Percentiles rank a stretch among this genome's conserved stretches.
These are phyloP conservation scores for Lordiphosa stackelbergi DNA, from an alignment of 1,140 invertebrate species.

Conservation along the genomic window DNA sequence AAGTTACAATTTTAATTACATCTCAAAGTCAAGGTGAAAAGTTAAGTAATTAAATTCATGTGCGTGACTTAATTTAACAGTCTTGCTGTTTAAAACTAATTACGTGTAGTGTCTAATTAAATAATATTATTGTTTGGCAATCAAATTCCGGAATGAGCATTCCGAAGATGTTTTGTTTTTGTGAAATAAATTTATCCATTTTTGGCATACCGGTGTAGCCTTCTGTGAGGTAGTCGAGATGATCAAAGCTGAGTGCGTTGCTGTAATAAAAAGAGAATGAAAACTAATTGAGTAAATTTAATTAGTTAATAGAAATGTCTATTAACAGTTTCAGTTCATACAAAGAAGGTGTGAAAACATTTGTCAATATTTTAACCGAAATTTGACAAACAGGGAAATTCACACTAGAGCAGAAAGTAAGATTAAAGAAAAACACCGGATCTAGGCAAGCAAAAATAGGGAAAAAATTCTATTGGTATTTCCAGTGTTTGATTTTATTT, in stretches of 20 bases:
- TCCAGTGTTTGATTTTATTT: too few relatives aligned
- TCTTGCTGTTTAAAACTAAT: slow-evolving; percentile 22
- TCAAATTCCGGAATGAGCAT: background rate
- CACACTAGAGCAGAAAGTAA: too few relatives aligned
- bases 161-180: background rate
- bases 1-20: background rate
- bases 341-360: background rate
- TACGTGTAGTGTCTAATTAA: slow-evolving; percentile 14
- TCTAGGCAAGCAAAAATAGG: too few relatives aligned
- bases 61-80: slow-evolving; percentile 33
- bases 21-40: too few relatives aligned
- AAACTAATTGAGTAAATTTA: background rate
- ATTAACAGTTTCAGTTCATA: slow-evolving; percentile 9
- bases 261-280: slow-evolving; percentile 5
- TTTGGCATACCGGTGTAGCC: slow-evolving; percentile 1
- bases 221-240: slow-evolving; percentile 26
- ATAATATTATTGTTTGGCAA: background rate
- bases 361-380: too few relatives aligned
- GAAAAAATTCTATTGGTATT: too few relatives aligned
- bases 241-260: background rate
- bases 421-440: too few relatives aligned
- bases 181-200: slow-evolving; percentile 2
- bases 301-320: background rate
- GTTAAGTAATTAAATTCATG: background rate
- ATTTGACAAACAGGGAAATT: too few relatives aligned